Evolutionary conservation across 2,797 vertebrate genomes (phyloP).

Genomic region (Sebastes trivittatus): DNA sequence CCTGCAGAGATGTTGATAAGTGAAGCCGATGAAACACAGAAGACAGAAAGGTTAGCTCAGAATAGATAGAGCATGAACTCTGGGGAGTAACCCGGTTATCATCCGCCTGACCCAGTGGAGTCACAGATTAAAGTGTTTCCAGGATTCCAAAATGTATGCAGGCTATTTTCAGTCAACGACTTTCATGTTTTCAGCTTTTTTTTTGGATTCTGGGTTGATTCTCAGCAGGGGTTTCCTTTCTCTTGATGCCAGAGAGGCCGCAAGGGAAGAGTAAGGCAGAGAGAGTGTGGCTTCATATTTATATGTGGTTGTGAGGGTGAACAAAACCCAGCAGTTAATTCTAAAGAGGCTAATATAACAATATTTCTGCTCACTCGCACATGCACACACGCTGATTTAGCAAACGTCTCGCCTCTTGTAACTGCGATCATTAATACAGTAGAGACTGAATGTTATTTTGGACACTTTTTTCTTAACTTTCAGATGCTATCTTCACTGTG

Average conservation of each 20-base stretch:
- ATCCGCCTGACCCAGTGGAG: not conserved
- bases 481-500: too few species aligned
- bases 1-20: conserved; percentile 31
- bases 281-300: not conserved
- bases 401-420: not conserved
- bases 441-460: not conserved
- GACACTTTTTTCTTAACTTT: too few species aligned
- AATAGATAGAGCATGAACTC: not conserved
- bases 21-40: not conserved
- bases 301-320: not conserved
- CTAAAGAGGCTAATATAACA: not conserved
- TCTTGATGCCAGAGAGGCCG: not conserved
- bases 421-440: not conserved
- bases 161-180: not conserved
- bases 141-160: not conserved
- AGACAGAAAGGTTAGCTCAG: not conserved
- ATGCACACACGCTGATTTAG: not conserved
- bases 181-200: conserved; percentile 6
- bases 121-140: not conserved
- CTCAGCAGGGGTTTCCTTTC: conserved; percentile 35
- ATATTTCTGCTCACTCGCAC: not conserved
- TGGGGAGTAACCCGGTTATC: not conserved
- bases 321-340: not conserved
- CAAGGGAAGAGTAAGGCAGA: not conserved
- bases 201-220: conserved; percentile 41